These are phyloP conservation scores for human (Homo sapiens) DNA, from an alignment of 2,113 vertebrate genomes.

Conservation along the genomic window GRCh38 chr6:70090001-70090500, in stretches of 20 bases:
- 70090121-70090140: no score
- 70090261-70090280: background rate
- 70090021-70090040: no score
- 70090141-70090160: no score
- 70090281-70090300: background rate
- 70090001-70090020: no score
- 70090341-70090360: background rate
- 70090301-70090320: background rate
- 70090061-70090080: no score
- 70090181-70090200: no score
- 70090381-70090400: background rate
- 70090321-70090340: background rate
- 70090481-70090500: background rate
- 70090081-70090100: no score
- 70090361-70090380: background rate
- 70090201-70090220: background rate
- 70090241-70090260: background rate
- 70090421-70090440: background rate
- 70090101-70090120: no score
- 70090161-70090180: no score
- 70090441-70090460: background rate
- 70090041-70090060: no score
- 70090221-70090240: background rate
- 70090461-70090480: background rate
- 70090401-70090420: background rate